Percentiles rank a stretch among this genome's conserved stretches.
These are phyloP conservation scores for Uloborus diversus DNA, from an alignment of 1,140 invertebrate genomes.

Conservation along the genomic window DNA sequence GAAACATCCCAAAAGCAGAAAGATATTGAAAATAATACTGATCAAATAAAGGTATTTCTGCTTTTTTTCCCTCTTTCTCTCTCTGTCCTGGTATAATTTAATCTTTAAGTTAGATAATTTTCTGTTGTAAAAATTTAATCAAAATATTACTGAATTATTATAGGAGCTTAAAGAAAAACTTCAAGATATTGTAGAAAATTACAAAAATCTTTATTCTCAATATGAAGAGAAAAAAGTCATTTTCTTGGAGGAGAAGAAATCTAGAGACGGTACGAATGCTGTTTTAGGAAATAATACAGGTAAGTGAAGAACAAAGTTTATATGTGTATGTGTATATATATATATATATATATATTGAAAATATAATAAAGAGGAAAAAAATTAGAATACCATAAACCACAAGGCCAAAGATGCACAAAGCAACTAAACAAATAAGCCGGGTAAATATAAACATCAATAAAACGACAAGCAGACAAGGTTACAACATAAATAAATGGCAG, in stretches of 20 bases:
- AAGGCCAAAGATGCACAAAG: too few species aligned
- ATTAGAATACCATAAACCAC: too few species aligned
- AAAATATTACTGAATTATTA: not conserved
- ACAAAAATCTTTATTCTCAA: conserved; percentile 70
- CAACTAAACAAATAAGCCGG: too few species aligned
- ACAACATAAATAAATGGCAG: too few species aligned
- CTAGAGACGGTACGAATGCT: conserved; percentile 58
- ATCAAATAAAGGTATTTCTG: conserved; percentile 69
- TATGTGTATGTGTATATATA: too few species aligned
- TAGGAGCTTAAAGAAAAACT: conserved; percentile 74
- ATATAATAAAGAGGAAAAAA: too few species aligned
- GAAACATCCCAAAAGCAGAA: conserved; percentile 77
- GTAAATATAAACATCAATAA: too few species aligned
- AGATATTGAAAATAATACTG: conserved; percentile 85
- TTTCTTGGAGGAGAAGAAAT: conserved; percentile 67
- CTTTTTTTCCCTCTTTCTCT: not conserved
- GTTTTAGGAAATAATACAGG: conserved; percentile 9
- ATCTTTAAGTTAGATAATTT: too few species aligned
- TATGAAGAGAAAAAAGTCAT: conserved; percentile 72
- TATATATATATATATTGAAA: too few species aligned
- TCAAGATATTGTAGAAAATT: conserved; percentile 70
- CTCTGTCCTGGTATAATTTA: not conserved
- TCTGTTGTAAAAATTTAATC: not conserved
- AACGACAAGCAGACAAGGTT: too few species aligned
- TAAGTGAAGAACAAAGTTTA: too few species aligned